Evolutionary conservation across 2,888 invertebrate species (phyloP).

Genomic region (Sycophila texana): DNA sequence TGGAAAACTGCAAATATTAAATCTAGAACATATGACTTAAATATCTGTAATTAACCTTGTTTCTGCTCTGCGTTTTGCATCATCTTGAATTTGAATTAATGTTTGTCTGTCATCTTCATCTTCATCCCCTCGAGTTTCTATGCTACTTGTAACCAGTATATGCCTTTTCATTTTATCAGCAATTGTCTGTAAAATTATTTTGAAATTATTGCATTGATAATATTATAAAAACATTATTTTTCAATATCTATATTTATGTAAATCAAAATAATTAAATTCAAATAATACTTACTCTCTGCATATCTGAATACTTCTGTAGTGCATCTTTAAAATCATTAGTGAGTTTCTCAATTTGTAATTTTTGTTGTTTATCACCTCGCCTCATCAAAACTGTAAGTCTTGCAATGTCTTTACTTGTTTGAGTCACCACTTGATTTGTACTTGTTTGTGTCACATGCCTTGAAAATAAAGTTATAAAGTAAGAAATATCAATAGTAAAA

Average conservation of each 20-base stretch:
- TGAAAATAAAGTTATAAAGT: constrained; percentile 58
- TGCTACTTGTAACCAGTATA: constrained; percentile 65
- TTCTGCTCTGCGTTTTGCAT: constrained; percentile 64
- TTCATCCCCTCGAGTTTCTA: constrained; percentile 64
- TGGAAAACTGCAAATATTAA: too few relatives aligned
- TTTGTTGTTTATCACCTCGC: constrained; percentile 86
- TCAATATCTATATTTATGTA: neutral
- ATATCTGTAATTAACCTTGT: constrained; percentile 65
- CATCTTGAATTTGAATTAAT: constrained; percentile 68
- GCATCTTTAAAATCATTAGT: constrained; percentile 89
- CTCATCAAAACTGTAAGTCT: constrained; percentile 83
- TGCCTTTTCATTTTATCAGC: constrained; percentile 72
- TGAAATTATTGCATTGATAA: neutral
- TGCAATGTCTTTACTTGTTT: constrained; percentile 85
- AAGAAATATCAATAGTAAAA: neutral
- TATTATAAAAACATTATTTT: neutral
- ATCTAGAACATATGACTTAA: too few relatives aligned
- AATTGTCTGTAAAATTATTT: constrained; percentile 63
- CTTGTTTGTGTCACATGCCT: constrained; percentile 86
- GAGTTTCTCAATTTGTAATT: constrained; percentile 89
- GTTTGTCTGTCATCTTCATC: constrained; percentile 67
- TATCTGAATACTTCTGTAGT: constrained; percentile 84
- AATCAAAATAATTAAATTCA: constrained; percentile 9
- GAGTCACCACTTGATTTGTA: constrained; percentile 85
- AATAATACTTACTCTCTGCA: constrained; percentile 83